phyloP scores from a whole-genome alignment of 2,888 invertebrate genomes.

The Mimumesa dahlbomi region DNA sequence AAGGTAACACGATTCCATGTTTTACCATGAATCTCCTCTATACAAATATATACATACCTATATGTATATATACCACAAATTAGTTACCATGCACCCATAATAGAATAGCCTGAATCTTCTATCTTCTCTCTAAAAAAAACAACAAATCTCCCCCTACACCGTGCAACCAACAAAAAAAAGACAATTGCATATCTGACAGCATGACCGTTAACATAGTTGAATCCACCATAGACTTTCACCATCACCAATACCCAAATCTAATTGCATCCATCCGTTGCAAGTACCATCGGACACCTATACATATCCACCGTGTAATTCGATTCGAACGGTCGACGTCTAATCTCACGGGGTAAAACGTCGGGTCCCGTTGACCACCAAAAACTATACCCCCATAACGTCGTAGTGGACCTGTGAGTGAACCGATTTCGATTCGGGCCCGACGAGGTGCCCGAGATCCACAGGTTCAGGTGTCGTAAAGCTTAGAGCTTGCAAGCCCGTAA shows the following conservation, averaged over 20 bases:
- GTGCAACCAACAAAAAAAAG: too few species aligned
- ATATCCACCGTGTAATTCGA: too few species aligned
- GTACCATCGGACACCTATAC: too few species aligned
- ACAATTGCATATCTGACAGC: too few species aligned
- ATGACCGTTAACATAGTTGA: too few species aligned
- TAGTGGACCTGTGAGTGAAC: background rate
- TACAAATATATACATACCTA: too few species aligned
- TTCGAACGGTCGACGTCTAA: conserved; percentile 17
- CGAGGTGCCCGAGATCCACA: conserved; percentile 59
- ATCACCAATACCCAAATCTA: too few species aligned
- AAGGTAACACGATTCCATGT: conserved; percentile 49
- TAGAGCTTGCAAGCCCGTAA: conserved; percentile 67
- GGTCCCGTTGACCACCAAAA: conserved; percentile 36
- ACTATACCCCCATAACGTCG: conserved; percentile 28
- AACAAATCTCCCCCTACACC: too few species aligned
- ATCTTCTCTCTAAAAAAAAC: too few species aligned
- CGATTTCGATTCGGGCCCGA: conserved; percentile 50
- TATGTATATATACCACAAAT: conserved; percentile 15
- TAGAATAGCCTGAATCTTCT: too few species aligned
- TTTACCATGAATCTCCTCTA: conserved; percentile 37
- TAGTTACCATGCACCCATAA: conserved; percentile 31
- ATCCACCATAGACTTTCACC: too few species aligned
- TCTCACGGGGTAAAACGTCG: conserved; percentile 16
- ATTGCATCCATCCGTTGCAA: too few species aligned
- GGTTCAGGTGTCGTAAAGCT: conserved; percentile 68